These are phyloP conservation scores for Apamea monoglypha DNA, from an alignment of 2,888 invertebrate species.

Conservation along the genomic window DNA sequence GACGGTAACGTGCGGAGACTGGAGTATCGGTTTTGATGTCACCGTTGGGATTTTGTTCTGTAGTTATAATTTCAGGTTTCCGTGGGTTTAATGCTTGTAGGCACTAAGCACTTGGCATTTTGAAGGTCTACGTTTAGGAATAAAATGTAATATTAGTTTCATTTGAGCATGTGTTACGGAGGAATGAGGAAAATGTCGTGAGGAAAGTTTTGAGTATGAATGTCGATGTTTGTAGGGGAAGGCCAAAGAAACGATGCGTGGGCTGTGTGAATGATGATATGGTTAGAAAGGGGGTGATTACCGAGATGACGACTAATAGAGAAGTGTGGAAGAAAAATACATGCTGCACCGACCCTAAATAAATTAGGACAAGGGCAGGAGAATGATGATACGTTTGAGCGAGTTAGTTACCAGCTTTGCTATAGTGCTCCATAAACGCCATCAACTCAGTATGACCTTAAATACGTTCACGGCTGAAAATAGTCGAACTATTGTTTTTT, in stretches of 20 bases:
- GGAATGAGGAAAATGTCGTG: too few species aligned
- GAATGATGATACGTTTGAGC: not conserved
- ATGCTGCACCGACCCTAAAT: too few species aligned
- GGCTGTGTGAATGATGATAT: too few species aligned
- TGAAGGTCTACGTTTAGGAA: not conserved
- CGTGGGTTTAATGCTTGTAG: not conserved
- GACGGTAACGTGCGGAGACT: constrained; percentile 8
- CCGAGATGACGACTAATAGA: too few species aligned
- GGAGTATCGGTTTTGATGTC: constrained; percentile 23
- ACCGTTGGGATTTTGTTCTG: constrained; percentile 17
- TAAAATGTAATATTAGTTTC: not conserved
- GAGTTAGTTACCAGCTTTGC: not conserved
- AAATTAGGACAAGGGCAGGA: too few species aligned
- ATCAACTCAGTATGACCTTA: not conserved
- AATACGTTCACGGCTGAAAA: not conserved
- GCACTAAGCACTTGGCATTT: not conserved
- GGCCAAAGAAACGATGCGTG: too few species aligned
- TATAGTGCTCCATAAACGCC: not conserved
- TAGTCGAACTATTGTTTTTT: too few species aligned
- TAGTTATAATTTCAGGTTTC: not conserved
- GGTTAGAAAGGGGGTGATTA: too few species aligned
- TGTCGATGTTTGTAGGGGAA: too few species aligned
- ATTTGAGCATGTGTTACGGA: too few species aligned
- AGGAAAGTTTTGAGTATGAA: too few species aligned
- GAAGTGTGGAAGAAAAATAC: too few species aligned